A percentile compares a stretch with the other conserved stretches of the same genome.
Conservation (phyloP, 2,888 invertebrate genomes). For the Ormia ochracea region DNA sequence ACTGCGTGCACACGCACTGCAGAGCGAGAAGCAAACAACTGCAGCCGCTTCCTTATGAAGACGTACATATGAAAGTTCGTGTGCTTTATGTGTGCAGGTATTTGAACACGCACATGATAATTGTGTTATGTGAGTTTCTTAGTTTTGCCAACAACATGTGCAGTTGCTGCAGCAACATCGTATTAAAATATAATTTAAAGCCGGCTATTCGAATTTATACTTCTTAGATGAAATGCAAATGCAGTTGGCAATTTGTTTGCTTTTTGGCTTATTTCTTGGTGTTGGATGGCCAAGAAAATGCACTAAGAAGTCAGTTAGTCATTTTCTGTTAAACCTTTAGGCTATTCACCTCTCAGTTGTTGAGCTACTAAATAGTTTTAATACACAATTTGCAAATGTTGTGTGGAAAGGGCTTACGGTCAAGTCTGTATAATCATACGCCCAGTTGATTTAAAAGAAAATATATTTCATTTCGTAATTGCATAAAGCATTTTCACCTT, state of each 20-base stretch:
- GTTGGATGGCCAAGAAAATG: neutral
- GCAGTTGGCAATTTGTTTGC: constrained; percentile 10
- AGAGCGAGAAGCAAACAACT: no score
- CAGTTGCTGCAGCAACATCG: neutral
- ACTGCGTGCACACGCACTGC: no score
- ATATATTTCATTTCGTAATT: constrained; percentile 47
- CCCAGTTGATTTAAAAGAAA: constrained; percentile 51
- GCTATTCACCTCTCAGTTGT: constrained; percentile 39
- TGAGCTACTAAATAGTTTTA: constrained; percentile 2
- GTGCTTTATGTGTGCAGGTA: neutral
- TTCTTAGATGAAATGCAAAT: neutral
- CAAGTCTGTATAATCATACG: constrained; percentile 43
- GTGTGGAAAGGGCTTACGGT: neutral
- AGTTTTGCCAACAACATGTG: neutral
- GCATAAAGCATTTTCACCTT: constrained; percentile 5
- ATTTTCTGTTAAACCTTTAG: constrained; percentile 25
- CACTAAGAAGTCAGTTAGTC: neutral
- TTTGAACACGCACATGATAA: constrained; percentile 19
- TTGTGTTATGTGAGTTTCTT: neutral
- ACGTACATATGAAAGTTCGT: neutral
- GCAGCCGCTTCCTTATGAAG: no score
- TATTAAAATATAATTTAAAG: neutral
- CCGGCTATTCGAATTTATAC: neutral
- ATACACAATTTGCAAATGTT: neutral
- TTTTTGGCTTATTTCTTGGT: neutral